Base-by-base conservation (phyloP, 92 coral and sea anemone species). In the Siderastrea siderea region DNA sequence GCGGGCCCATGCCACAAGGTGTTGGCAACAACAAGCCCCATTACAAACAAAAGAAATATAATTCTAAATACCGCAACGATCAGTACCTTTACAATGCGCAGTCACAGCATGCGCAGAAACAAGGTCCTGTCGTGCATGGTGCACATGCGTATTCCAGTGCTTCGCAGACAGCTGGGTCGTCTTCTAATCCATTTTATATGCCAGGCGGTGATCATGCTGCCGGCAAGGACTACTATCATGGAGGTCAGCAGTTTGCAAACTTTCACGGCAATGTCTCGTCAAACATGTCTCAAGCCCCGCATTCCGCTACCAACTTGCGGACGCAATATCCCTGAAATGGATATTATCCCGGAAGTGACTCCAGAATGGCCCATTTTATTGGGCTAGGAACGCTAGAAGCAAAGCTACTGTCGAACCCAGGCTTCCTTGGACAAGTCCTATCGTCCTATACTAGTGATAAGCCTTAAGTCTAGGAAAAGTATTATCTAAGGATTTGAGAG, bases 1-100 rank as follows among this genome's bases (percentile, higher is more conserved):
- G 87, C 53, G 87, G 87, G n/a, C 73, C 81, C 80, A 60, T 84
- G 81, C 87, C 73, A 47, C 81, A 62, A 47, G 87, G 81, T 9
- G 47, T 59, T 13, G 84, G 84, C 47, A 78, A 78, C 77, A 47
- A 81, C 49, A 77, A 77, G 50, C 17, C n/a, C n/a, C 74, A 75
- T 47, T 64, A 61, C 75, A 74, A 75, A 53, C 6, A 7, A 12
- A 77, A 76, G 54, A 85, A 77, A 65, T 47, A 85, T 26, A 26
- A 26, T 57, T 68, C 2, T 11, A 85, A 85, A 16, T 57, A 65
- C 69, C 89, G 89, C 61, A 54, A 46, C 74, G 89, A 85, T 5
- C 82, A 52, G 89, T 67, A 16, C 50, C 10, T 7, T 49, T 77
- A 76, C 61, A 50, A 60, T 47, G 83, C 82, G 69, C 82, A 77